Percentiles rank a stretch among this genome's conserved stretches.
phyloP scores from a whole-genome alignment of 2,113 vertebrate species.

The Podarcis raffonei region DNA sequence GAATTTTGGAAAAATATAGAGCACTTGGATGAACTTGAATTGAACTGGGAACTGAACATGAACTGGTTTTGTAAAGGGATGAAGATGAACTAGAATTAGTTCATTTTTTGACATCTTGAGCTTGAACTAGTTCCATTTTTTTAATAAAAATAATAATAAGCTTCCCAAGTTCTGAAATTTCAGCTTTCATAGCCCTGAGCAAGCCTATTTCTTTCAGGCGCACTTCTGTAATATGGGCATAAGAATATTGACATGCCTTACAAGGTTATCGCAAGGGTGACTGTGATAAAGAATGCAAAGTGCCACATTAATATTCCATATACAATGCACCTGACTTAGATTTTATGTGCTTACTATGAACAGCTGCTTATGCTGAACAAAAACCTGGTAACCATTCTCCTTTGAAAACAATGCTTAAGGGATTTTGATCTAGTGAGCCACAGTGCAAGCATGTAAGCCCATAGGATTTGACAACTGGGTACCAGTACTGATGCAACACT shows the following conservation, averaged over 20 bases:
- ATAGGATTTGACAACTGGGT: background rate
- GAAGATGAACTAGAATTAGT: no score
- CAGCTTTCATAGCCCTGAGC: background rate
- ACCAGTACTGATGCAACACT: background rate
- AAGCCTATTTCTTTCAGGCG: background rate
- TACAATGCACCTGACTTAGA: background rate
- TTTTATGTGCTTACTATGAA: slow-evolving; percentile 13
- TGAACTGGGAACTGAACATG: no score
- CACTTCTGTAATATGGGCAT: background rate
- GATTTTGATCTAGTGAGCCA: background rate
- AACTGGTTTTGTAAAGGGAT: no score
- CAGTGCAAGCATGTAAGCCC: background rate
- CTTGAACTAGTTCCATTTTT: no score
- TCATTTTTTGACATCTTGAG: no score
- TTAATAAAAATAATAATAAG: no score
- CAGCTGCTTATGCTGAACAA: slow-evolving; percentile 6
- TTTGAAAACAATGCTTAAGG: background rate
- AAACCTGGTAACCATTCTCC: slow-evolving; percentile 3
- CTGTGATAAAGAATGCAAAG: background rate
- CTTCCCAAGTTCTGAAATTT: background rate
- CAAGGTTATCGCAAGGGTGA: background rate
- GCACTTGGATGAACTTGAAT: no score
- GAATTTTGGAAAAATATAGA: no score
- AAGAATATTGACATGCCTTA: background rate
- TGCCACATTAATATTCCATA: background rate